Conservation (phyloP, 2,797 vertebrate species). For the Sciurus carolinensis region DNA sequence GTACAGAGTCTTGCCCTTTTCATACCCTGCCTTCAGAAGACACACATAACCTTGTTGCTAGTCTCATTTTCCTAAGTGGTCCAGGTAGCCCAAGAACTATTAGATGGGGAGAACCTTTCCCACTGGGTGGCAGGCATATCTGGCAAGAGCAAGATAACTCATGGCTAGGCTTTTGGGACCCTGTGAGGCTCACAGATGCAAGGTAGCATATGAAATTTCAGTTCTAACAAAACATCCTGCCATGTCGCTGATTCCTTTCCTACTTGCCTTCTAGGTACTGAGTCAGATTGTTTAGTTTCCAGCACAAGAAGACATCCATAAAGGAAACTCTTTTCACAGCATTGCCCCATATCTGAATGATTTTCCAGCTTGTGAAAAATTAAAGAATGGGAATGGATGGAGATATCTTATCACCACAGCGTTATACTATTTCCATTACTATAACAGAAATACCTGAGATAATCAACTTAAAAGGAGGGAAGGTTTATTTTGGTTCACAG, state of each 20-base stretch:
- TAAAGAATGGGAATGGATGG: background rate
- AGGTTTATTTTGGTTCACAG: background rate
- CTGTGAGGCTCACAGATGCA: background rate
- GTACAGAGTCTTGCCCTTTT: background rate
- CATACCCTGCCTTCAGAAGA: background rate
- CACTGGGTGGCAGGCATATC: accelerated
- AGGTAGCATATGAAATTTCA: background rate
- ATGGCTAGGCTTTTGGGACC: background rate
- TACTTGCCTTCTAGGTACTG: background rate
- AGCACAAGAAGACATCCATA: background rate
- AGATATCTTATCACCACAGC: background rate
- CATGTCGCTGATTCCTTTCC: background rate
- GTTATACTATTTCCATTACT: background rate
- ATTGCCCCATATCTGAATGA: background rate
- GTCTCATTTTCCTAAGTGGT: too few relatives aligned
- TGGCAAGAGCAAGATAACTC: background rate
- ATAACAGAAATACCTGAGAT: background rate
- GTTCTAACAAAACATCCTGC: background rate
- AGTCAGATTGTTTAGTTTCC: background rate
- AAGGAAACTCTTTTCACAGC: background rate
- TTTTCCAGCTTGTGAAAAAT: conserved; percentile 1
- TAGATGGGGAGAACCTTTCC: background rate
- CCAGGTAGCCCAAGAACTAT: background rate
- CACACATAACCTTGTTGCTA: background rate
- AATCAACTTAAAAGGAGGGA: background rate